A percentile compares a stretch with the other conserved stretches of the same genome.
phyloP scores from a whole-genome alignment of 2,888 invertebrate species.

The Caenorhabditis sinica region DNA sequence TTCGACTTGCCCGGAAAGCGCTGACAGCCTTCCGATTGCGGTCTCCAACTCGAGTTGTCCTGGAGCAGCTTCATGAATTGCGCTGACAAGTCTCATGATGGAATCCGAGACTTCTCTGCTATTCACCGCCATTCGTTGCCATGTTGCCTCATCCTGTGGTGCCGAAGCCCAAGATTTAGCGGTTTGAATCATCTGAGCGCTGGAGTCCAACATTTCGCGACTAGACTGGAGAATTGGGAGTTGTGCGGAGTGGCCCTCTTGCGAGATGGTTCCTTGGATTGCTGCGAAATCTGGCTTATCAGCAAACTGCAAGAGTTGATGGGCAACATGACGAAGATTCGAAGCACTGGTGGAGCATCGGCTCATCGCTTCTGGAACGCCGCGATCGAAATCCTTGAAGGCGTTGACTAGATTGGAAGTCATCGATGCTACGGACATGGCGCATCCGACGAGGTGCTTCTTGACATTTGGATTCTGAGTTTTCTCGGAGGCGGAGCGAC shows the following conservation, averaged over 20 bases:
- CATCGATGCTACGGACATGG: conserved; percentile 96
- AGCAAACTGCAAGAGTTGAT: conserved; percentile 94
- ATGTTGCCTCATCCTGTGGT: conserved; percentile 93
- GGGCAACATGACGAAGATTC: conserved; percentile 93
- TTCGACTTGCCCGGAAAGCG: conserved; percentile 87
- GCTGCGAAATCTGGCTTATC: conserved; percentile 95
- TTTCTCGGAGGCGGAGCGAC: conserved; percentile 93
- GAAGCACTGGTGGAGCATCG: conserved; percentile 87
- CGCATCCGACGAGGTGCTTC: conserved; percentile 96
- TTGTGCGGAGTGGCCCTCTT: conserved; percentile 87
- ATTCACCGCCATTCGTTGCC: conserved; percentile 95
- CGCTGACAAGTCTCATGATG: conserved; percentile 94
- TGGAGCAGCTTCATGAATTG: conserved; percentile 93
- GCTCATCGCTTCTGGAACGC: conserved; percentile 18
- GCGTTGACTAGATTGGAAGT: conserved; percentile 95
- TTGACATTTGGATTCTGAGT: conserved; percentile 92
- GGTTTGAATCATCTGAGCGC: conserved; percentile 90
- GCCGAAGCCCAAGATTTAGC: conserved; percentile 88
- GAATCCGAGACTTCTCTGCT: conserved; percentile 93
- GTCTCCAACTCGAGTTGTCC: conserved; percentile 94
- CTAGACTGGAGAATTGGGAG: conserved; percentile 91
- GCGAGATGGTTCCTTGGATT: conserved; percentile 93
- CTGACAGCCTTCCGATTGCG: conserved; percentile 86
- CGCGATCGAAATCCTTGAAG: conserved; percentile 92
- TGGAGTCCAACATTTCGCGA: conserved; percentile 88